Percentiles rank a stretch among this genome's conserved stretches.
Evolutionary conservation across 1,140 invertebrate species (phyloP).

Genomic region (Eumeta japonica): DNA sequence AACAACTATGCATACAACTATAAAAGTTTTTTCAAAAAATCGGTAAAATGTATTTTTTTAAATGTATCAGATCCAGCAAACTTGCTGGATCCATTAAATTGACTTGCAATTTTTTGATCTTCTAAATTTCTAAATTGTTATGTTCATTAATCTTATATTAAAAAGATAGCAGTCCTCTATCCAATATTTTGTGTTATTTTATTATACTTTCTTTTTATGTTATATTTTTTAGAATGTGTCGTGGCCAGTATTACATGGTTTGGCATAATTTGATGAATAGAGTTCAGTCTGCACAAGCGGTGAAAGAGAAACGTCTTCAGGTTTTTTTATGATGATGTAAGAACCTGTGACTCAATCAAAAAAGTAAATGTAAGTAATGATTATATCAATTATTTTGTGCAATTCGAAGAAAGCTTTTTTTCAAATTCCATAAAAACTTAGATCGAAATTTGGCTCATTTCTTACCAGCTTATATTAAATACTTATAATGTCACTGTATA

Average conservation of each 20-base stretch:
- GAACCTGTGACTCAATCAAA: constrained; percentile 25
- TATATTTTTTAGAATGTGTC: constrained; percentile 29
- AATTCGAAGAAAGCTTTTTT: neutral
- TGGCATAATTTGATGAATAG: constrained; percentile 46
- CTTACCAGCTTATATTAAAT: neutral
- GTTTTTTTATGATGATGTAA: constrained; percentile 40
- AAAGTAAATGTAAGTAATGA: constrained; percentile 15
- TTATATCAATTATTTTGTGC: neutral
- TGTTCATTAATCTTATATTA: too few relatives aligned
- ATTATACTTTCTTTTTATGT: constrained; percentile 3
- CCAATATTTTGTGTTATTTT: constrained; percentile 4
- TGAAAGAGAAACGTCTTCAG: constrained; percentile 30
- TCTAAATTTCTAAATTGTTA: too few relatives aligned
- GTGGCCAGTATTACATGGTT: constrained; percentile 43
- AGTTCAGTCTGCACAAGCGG: constrained; percentile 27
- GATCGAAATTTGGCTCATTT: neutral
- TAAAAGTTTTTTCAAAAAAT: too few relatives aligned
- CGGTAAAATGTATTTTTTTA: too few relatives aligned
- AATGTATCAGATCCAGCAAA: too few relatives aligned
- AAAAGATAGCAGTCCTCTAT: too few relatives aligned
- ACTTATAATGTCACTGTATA: neutral
- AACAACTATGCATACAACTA: too few relatives aligned
- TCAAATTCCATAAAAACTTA: neutral
- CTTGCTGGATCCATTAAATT: too few relatives aligned
- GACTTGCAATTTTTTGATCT: too few relatives aligned